These are phyloP conservation scores for Arion vulgaris DNA, from an alignment of 1,140 invertebrate species.

Conservation along the genomic window DNA sequence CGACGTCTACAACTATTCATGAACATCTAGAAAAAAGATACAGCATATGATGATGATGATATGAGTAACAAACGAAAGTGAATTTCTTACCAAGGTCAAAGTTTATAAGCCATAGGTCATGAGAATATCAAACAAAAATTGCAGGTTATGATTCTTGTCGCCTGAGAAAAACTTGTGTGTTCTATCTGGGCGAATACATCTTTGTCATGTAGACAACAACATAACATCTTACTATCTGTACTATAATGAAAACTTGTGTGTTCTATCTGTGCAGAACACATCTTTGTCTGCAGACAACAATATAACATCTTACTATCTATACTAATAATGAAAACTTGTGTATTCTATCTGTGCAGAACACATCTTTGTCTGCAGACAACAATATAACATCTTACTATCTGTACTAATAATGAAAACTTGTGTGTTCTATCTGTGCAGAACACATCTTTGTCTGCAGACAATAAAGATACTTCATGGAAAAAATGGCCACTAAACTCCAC, in stretches of 20 bases:
- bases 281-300: slow-evolving; percentile 79
- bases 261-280: too few relatives aligned
- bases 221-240: neutral
- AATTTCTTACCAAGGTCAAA: slow-evolving; percentile 88
- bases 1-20: too few relatives aligned
- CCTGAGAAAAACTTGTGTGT: slow-evolving; percentile 91
- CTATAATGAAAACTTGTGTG: too few relatives aligned
- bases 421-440: too few relatives aligned
- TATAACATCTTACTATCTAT: neutral
- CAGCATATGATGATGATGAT: too few relatives aligned
- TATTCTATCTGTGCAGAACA: slow-evolving; percentile 94
- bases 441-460: slow-evolving; percentile 81
- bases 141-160: slow-evolving; percentile 91
- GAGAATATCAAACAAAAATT: slow-evolving; percentile 89
- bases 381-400: neutral
- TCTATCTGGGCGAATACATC: slow-evolving; percentile 98
- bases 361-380: slow-evolving; percentile 90
- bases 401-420: neutral
- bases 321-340: slow-evolving; percentile 91
- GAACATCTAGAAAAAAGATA: too few relatives aligned
- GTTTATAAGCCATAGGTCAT: slow-evolving; percentile 99
- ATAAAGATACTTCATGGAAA: too few relatives aligned
- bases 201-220: slow-evolving; percentile 83
- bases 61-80: too few relatives aligned
- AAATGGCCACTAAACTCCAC: too few relatives aligned